Conservation (phyloP, 2,797 vertebrate species). For the Neomorphus geoffroyi region DNA sequence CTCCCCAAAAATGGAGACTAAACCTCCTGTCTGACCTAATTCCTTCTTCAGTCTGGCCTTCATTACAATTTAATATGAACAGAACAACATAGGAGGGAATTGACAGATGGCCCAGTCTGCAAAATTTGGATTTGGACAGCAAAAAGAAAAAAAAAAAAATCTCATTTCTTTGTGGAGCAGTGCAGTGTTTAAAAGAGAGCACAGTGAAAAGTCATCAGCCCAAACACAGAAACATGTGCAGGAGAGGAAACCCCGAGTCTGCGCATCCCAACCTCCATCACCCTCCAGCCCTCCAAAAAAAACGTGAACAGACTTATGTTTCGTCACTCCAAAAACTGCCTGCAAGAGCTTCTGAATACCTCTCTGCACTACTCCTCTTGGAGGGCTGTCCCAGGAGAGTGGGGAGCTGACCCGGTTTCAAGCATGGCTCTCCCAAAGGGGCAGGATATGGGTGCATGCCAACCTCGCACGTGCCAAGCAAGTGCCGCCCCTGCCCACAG, state of each 20-base stretch:
- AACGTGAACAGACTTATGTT: not conserved
- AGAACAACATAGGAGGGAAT: conserved; percentile 64
- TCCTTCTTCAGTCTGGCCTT: conserved; percentile 62
- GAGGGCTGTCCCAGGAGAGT: not conserved
- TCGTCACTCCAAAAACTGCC: fast-evolving
- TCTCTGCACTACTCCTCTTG: not conserved
- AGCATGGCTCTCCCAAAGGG: fast-evolving
- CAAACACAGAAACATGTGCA: not conserved
- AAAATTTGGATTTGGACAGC: conserved; percentile 56
- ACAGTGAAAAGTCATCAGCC: not conserved
- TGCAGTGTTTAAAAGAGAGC: not conserved
- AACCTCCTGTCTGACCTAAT: conserved; percentile 64
- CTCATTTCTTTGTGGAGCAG: not conserved
- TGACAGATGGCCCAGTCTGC: conserved; percentile 65
- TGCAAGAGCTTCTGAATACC: not conserved
- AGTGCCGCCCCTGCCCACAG: fast-evolving
- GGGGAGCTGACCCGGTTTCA: not conserved
- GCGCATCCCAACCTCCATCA: not conserved
- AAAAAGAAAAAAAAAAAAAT: not conserved
- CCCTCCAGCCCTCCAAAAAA: not conserved
- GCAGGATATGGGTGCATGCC: not conserved
- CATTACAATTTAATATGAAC: conserved; percentile 64
- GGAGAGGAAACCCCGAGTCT: not conserved
- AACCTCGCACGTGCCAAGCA: not conserved
- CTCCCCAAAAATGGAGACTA: conserved; percentile 40